Evolutionary conservation across 2,797 vertebrate species (phyloP).

Genomic region (Rousettus madagascariensis): DNA sequence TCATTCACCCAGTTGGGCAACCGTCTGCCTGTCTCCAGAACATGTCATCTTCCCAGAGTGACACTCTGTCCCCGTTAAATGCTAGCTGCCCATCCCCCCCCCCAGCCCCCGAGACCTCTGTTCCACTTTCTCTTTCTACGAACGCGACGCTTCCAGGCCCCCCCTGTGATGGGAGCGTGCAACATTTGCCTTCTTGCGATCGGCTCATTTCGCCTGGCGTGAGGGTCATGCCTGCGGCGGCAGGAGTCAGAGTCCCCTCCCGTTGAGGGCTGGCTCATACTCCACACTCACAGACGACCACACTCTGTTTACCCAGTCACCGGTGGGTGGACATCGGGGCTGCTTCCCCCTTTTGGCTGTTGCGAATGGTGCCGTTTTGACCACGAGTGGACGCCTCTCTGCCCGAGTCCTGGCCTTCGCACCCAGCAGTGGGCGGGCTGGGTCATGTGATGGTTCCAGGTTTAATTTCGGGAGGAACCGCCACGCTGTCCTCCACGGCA

Average conservation of each 20-base stretch:
- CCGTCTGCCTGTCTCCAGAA: too few species aligned
- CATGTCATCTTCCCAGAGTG: neutral
- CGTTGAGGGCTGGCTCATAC: neutral
- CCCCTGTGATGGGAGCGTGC: fast-evolving
- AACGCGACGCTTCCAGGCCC: neutral
- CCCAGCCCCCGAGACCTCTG: too few species aligned
- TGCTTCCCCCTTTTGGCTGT: neutral
- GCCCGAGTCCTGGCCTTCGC: neutral
- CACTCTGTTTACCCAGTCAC: neutral
- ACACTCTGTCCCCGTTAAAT: neutral
- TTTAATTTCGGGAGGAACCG: neutral
- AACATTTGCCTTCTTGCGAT: neutral
- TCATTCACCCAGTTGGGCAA: neutral
- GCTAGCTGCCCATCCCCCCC: fast-evolving
- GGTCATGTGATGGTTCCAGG: neutral
- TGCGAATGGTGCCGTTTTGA: neutral
- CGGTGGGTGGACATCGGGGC: neutral
- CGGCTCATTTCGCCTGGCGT: neutral
- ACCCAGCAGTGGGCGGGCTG: neutral
- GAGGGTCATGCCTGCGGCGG: neutral
- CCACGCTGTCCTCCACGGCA: neutral
- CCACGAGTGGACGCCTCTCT: too few species aligned
- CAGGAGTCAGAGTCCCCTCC: neutral
- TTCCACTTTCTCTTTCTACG: neutral
- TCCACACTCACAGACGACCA: fast-evolving